phyloP scores from a whole-genome alignment of 2,797 vertebrate genomes.

The Anabas testudineus region DNA sequence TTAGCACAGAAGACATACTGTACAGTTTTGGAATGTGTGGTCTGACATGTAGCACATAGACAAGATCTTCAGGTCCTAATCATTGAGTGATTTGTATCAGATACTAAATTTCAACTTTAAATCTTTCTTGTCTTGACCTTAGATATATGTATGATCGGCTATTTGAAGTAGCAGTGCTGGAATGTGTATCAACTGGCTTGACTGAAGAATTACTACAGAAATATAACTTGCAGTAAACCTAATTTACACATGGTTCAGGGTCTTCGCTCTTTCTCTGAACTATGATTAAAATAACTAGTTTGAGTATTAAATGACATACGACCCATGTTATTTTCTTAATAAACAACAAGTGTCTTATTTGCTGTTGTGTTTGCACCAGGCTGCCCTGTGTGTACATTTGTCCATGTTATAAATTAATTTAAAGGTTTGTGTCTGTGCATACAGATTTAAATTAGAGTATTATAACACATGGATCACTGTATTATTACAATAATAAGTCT shows the following conservation, averaged over 20 bases:
- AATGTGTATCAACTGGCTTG: constrained; percentile 12
- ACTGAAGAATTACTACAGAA: constrained; percentile 8
- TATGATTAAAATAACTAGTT: constrained; percentile 17
- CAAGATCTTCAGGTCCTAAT: constrained; percentile 2
- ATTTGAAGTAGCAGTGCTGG: constrained; percentile 10
- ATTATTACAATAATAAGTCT: constrained; percentile 30
- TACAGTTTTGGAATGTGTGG: not conserved
- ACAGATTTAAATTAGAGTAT: constrained; percentile 29
- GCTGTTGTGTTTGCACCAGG: constrained; percentile 3
- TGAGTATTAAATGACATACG: constrained; percentile 10
- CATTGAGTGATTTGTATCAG: not conserved
- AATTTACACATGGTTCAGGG: constrained; percentile 9
- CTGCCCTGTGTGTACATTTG: constrained; percentile 4
- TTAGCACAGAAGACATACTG: not conserved
- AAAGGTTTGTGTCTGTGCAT: not conserved
- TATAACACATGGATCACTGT: constrained; percentile 25
- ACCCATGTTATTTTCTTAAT: constrained; percentile 24
- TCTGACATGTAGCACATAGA: not conserved
- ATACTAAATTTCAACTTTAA: constrained; percentile 5
- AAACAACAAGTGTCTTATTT: constrained; percentile 2
- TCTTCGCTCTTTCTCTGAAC: constrained; percentile 2
- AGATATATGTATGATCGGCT: constrained; percentile 12
- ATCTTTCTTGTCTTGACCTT: constrained; percentile 3
- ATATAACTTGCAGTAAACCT: constrained; percentile 5
- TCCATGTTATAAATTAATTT: not conserved